phyloP scores from a whole-genome alignment of 1,140 invertebrate species.

The Lordiphosa clarofinis region DNA sequence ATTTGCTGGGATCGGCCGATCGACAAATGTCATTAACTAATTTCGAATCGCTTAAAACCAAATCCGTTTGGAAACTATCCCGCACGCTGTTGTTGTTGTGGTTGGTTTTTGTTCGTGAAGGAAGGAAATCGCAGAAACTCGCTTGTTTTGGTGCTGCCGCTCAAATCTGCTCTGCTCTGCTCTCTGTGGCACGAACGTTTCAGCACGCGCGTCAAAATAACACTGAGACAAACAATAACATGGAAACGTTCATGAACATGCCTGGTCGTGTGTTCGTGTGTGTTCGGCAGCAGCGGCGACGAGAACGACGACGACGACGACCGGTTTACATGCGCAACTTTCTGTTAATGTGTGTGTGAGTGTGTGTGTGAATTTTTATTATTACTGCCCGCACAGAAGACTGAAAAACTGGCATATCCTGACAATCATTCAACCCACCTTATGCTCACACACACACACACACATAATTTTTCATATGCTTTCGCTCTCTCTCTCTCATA shows the following conservation, averaged over 20 bases:
- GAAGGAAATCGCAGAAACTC: too few relatives aligned
- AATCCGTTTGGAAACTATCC: background rate
- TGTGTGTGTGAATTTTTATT: conserved; percentile 40
- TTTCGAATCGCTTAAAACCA: too few relatives aligned
- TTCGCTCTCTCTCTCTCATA: conserved; percentile 69
- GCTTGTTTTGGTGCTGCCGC: background rate
- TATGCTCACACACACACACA: conserved; percentile 45
- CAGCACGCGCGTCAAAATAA: conserved; percentile 78
- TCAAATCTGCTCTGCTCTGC: conserved; percentile 6
- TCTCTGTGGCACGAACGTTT: conserved; percentile 63
- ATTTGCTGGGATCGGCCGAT: too few relatives aligned
- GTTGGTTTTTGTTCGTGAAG: too few relatives aligned
- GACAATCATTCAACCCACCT: conserved; percentile 72
- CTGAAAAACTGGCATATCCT: conserved; percentile 39
- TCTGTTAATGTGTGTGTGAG: conserved; percentile 17
- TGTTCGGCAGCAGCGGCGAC: background rate
- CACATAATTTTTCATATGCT: conserved; percentile 64
- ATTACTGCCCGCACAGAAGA: conserved; percentile 44
- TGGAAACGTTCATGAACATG: too few relatives aligned
- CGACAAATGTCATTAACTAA: too few relatives aligned
- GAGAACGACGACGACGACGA: conserved; percentile 12
- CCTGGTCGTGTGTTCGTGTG: too few relatives aligned
- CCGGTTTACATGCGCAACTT: conserved; percentile 28
- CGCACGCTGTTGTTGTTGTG: background rate
- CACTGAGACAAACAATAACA: conserved; percentile 73